Conservation (phyloP, 2,888 invertebrate species). For the Allygus modestus region DNA sequence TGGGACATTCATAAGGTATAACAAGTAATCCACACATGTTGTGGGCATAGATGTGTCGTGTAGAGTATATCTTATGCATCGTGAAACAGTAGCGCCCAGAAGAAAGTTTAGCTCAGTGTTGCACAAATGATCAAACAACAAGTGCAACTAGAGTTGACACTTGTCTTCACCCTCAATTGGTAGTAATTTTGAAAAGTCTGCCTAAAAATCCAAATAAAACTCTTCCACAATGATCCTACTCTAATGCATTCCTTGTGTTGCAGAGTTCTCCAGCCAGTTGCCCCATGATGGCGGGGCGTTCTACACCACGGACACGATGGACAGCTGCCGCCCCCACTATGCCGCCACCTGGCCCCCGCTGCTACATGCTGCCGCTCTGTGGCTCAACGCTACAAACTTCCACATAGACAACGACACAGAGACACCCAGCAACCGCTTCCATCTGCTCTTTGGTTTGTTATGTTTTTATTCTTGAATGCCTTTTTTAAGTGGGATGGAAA, state of each 20-base stretch:
- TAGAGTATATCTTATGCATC: no score
- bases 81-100: no score
- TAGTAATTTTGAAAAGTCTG: no score
- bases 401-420: constrained; percentile 72
- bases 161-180: no score
- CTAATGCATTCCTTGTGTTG: constrained; percentile 61
- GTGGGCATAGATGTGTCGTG: no score
- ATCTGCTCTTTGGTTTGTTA: constrained; percentile 89
- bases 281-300: constrained; percentile 98
- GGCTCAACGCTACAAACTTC: constrained; percentile 84
- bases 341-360: constrained; percentile 96
- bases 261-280: constrained; percentile 95
- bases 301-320: constrained; percentile 97
- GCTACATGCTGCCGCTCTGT: constrained; percentile 93
- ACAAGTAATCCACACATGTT: no score
- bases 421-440: constrained; percentile 82
- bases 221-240: no score
- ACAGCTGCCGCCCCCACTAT: constrained; percentile 95
- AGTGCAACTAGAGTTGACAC: no score
- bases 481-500: neutral
- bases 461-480: constrained; percentile 31
- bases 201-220: no score
- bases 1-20: no score
- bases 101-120: no score
- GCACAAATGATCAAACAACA: no score